A percentile compares a stretch with the other conserved stretches of the same genome.
phyloP scores from a whole-genome alignment of 2,888 invertebrate species.

The Pachymerium ferrugineum region DNA sequence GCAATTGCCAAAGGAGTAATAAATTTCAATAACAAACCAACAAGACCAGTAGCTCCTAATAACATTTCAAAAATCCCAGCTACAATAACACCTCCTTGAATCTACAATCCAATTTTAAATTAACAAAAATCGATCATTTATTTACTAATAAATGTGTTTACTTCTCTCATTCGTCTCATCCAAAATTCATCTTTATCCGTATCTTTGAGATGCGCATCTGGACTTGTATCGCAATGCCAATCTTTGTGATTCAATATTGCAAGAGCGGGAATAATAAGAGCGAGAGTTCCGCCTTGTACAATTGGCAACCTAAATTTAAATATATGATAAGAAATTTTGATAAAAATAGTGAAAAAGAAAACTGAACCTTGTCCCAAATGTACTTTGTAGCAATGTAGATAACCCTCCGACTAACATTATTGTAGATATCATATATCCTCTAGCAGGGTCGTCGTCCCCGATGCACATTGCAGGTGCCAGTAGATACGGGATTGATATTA shows the following conservation, averaged over 20 bases:
- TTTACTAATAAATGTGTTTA: conserved; percentile 23
- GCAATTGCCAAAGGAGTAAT: conserved; percentile 48
- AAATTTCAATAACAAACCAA: conserved; percentile 45
- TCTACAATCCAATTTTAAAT: conserved; percentile 38
- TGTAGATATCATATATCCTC: conserved; percentile 70
- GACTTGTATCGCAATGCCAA: conserved; percentile 57
- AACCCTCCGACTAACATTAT: conserved; percentile 75
- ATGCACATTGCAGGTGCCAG: conserved; percentile 39
- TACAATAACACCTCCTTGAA: conserved; percentile 46
- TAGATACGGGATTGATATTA: conserved; percentile 40
- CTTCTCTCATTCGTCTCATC: conserved; percentile 40
- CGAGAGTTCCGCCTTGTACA: conserved; percentile 63
- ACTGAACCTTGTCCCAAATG: conserved; percentile 61
- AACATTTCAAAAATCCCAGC: conserved; percentile 44
- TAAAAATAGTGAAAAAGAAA: neutral
- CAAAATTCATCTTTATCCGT: conserved; percentile 38
- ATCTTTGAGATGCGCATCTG: conserved; percentile 11
- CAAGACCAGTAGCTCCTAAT: conserved; percentile 46
- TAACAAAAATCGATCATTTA: neutral
- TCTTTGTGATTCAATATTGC: conserved; percentile 66
- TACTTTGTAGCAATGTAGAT: conserved; percentile 66
- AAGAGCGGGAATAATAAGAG: conserved; percentile 70
- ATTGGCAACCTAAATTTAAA: conserved; percentile 41
- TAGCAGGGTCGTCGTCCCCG: conserved; percentile 61
- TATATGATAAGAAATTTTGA: neutral